A percentile compares a stretch with the other conserved stretches of the same genome.
These are phyloP conservation scores for Eupithecia pulchellata DNA, from an alignment of 2,888 invertebrate genomes.

Conservation along the genomic window DNA sequence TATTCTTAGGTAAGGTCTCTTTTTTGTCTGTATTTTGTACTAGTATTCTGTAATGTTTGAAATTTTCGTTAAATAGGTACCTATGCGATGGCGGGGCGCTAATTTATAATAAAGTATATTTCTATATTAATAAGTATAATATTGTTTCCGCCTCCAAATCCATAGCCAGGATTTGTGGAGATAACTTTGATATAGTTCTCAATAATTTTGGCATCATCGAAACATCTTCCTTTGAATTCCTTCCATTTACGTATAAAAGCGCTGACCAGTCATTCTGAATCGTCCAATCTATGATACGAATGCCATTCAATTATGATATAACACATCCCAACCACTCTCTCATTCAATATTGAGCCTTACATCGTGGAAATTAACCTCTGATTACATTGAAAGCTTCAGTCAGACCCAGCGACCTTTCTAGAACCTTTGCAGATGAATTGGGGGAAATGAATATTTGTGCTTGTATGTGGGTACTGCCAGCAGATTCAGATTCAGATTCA, in stretches of 20 bases:
- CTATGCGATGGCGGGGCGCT: too few relatives aligned
- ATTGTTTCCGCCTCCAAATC: too few relatives aligned
- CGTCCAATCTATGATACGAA: constrained; percentile 11
- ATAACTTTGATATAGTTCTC: background rate
- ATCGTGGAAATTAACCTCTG: background rate
- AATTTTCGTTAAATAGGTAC: too few relatives aligned
- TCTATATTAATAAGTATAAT: too few relatives aligned
- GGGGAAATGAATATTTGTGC: constrained; percentile 17
- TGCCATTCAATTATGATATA: constrained; percentile 17
- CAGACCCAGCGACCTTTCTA: constrained; percentile 7
- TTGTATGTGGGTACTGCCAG: constrained; percentile 6
- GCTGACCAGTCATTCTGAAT: constrained; percentile 14
- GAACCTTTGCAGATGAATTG: constrained; percentile 18
- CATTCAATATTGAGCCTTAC: constrained; percentile 8
- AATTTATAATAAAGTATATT: too few relatives aligned
- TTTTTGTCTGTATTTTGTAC: too few relatives aligned
- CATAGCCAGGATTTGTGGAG: too few relatives aligned
- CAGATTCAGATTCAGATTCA: too few relatives aligned
- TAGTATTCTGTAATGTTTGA: too few relatives aligned
- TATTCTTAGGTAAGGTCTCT: too few relatives aligned
- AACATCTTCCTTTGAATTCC: background rate
- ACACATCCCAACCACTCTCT: background rate
- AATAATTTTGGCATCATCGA: background rate
- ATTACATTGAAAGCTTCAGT: constrained; percentile 2
- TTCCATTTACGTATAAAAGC: background rate